Evolutionary conservation across 2,113 vertebrate genomes (phyloP).

Genomic region (Embiotoca jacksoni): DNA sequence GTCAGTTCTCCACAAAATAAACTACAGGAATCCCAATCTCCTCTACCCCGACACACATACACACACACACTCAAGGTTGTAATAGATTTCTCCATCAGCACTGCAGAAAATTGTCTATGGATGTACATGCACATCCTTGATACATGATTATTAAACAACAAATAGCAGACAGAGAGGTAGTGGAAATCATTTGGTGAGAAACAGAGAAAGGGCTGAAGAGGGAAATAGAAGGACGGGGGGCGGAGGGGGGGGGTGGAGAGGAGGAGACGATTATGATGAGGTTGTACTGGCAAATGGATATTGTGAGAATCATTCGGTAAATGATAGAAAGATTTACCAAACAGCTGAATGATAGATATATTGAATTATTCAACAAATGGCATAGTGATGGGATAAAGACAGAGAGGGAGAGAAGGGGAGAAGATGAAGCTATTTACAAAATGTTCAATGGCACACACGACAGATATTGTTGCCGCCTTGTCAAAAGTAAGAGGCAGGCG

Average conservation of each 20-base stretch:
- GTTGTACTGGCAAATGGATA: slow-evolving; percentile 64
- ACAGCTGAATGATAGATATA: slow-evolving; percentile 54
- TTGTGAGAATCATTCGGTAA: slow-evolving; percentile 52
- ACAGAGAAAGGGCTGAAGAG: slow-evolving; percentile 25
- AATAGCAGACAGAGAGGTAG: slow-evolving; percentile 42
- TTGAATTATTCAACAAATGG: slow-evolving; percentile 71
- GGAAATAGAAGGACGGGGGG: slow-evolving; percentile 5
- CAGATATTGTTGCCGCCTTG: slow-evolving; percentile 34
- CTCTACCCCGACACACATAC: neutral
- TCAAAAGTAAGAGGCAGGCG: slow-evolving; percentile 22
- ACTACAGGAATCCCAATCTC: slow-evolving; percentile 15
- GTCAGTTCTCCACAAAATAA: slow-evolving; percentile 34
- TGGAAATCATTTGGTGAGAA: slow-evolving; percentile 44
- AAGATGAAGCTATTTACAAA: slow-evolving; percentile 48
- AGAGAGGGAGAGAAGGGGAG: neutral
- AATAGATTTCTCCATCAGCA: slow-evolving; percentile 66
- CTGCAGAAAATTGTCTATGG: slow-evolving; percentile 60
- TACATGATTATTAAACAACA: slow-evolving; percentile 72
- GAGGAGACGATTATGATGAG: slow-evolving; percentile 62
- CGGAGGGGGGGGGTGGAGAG: slow-evolving; percentile 1
- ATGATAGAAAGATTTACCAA: slow-evolving; percentile 67
- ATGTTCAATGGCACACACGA: slow-evolving; percentile 50
- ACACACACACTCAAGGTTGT: slow-evolving; percentile 44
- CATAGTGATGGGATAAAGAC: slow-evolving; percentile 38
- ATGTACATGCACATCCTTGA: slow-evolving; percentile 58